Evolutionary conservation across 2,888 invertebrate species (phyloP), one percentile per base, ranked within the genome.

Genomic region (Arctia plantaginis): DNA sequence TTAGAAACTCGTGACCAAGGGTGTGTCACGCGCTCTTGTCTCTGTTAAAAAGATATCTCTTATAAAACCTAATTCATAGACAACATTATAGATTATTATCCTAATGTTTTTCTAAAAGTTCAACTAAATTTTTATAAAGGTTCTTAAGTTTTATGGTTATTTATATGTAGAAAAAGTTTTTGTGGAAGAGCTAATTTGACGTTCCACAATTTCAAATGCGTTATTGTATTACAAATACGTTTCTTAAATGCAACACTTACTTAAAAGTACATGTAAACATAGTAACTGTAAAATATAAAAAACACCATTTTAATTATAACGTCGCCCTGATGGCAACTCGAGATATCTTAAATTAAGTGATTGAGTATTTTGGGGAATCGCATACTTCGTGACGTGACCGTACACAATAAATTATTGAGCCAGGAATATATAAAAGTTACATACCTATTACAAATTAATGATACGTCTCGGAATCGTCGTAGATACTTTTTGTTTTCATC

Each of bases 1-100:
- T 69, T 41, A 27, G 39, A 69, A 18, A 41, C 59, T 59, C 59
- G 39, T 59, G 69, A 59, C 69, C 39, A 41, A 41, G 30, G 59
- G 15, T 18, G 10, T 18, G 41, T 68, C 47, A 35, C 15, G 23
- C 13, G 33, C n/a, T 27, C 3, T 44, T 67, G 27, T 30, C 30
- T 30, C 8, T 20, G n/a, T 44, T 27, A 3, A 27, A 27, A 23
- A 15, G 13, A 18, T 4, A 44, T 44, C 44, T 44, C 27, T 30
- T 44, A 44, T 3, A 66, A 41, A 23, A 51, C 23, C 23, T 23
- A 7, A 18, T 23, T 20, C 1, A 7, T 51, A 23, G 1, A 55
- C n/a, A 55, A 55, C n/a, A 10, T 55, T 55, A 6, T 23, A 10
- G 3, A 55, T 55, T 55, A 55, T 12, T 8, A n/a, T 8, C n/a